phyloP scores from a whole-genome alignment of 2,888 invertebrate genomes.

The Caenorhabditis sulstoni region DNA sequence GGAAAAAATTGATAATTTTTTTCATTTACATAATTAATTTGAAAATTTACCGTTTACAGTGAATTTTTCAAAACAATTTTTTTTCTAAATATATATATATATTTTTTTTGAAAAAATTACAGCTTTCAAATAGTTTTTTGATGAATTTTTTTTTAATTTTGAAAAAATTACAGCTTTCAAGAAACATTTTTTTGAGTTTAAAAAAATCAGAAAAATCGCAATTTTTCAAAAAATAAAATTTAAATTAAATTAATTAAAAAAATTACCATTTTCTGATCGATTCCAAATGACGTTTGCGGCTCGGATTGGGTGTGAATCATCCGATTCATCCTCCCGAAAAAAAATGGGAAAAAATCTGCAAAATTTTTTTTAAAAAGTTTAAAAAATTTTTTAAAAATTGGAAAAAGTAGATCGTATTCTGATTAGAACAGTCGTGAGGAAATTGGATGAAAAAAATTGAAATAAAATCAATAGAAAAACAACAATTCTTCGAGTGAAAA shows the following conservation, averaged over 20 bases:
- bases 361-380: too few relatives aligned
- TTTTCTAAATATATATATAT: slow-evolving; percentile 1
- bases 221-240: too few relatives aligned
- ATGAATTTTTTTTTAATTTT: too few relatives aligned
- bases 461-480: not conserved
- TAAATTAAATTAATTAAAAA: not conserved
- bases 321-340: slow-evolving; percentile 48
- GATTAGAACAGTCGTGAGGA: too few relatives aligned
- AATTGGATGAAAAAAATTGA: too few relatives aligned
- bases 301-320: slow-evolving; percentile 57
- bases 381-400: slow-evolving; percentile 4
- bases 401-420: slow-evolving; percentile 6
- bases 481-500: slow-evolving; percentile 8
- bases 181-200: too few relatives aligned
- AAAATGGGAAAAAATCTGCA: not conserved
- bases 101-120: slow-evolving; percentile 3
- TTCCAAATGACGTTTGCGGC: slow-evolving; percentile 51
- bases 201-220: not conserved
- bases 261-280: not conserved
- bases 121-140: too few relatives aligned
- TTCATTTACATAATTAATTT: not conserved
- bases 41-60: too few relatives aligned
- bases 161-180: too few relatives aligned
- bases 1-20: too few relatives aligned
- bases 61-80: not conserved